Conservation (phyloP, 2,797 vertebrate genomes). For the Sternotherus odoratus region DNA sequence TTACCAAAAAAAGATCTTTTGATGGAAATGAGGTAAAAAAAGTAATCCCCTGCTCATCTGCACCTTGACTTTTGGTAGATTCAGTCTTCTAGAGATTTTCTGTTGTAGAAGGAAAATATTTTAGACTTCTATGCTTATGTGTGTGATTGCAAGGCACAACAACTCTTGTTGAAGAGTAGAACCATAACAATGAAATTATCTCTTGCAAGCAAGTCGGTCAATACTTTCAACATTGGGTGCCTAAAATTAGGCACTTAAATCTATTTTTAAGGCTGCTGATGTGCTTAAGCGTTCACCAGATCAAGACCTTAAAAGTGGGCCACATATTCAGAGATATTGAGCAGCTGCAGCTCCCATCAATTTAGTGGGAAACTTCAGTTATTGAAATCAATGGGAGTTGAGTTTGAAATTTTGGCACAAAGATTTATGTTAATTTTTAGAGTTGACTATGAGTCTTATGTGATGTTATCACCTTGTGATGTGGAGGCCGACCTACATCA, state of each 20-base stretch:
- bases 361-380: constrained; percentile 42
- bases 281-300: constrained; percentile 19
- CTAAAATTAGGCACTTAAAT: constrained; percentile 41
- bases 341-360: constrained; percentile 36
- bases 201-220: constrained; percentile 16
- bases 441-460: background rate
- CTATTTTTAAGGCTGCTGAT: background rate
- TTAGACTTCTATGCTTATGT: background rate
- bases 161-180: constrained; percentile 12
- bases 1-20: background rate
- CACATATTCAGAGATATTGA: constrained; percentile 38
- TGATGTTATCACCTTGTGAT: constrained; percentile 25
- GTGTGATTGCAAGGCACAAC: background rate
- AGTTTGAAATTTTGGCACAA: constrained; percentile 51
- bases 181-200: background rate
- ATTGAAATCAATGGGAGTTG: constrained; percentile 50
- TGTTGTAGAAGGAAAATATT: constrained; percentile 18
- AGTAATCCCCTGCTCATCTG: background rate
- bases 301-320: constrained; percentile 33
- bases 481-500: background rate
- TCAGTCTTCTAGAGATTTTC: constrained; percentile 42
- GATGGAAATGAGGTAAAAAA: constrained; percentile 19
- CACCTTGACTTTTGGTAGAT: constrained; percentile 46
- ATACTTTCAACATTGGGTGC: constrained; percentile 18
- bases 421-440: constrained; percentile 34